A percentile compares a stretch with the other conserved stretches of the same genome.
Conservation (phyloP, 2,797 vertebrate genomes). For the Hemibagrus guttatus region DNA sequence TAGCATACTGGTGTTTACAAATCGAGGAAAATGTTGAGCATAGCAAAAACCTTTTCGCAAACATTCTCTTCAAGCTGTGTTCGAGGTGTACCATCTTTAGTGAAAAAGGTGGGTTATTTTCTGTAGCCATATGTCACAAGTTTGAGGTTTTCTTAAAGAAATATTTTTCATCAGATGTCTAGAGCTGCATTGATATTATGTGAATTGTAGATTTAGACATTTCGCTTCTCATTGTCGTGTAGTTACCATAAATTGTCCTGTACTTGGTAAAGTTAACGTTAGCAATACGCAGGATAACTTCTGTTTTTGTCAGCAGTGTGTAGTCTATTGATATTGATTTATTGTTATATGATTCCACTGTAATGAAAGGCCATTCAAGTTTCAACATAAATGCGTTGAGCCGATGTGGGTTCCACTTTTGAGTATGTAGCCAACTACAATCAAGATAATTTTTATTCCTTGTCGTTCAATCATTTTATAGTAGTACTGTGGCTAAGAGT, state of each 20-base stretch:
- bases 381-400: background rate
- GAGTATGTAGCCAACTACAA: background rate
- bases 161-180: background rate
- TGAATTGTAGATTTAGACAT: background rate
- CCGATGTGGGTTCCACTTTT: too few species aligned
- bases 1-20: background rate
- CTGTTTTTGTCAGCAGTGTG: background rate
- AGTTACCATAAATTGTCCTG: too few species aligned
- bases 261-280: background rate
- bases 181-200: too few species aligned
- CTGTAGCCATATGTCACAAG: background rate
- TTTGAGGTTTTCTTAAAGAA: background rate
- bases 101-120: slow-evolving; percentile 15
- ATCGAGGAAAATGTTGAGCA: background rate
- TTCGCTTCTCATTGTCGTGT: background rate
- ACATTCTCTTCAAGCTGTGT: background rate
- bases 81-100: background rate
- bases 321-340: background rate
- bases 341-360: background rate
- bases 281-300: background rate
- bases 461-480: background rate
- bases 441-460: background rate
- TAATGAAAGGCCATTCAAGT: background rate
- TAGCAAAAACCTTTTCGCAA: slow-evolving; percentile 4
- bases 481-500: background rate